Percentiles rank a stretch among this genome's conserved stretches.
Evolutionary conservation across 2,113 vertebrate species (phyloP).

Genomic region (Phodopus roborovskii): DNA sequence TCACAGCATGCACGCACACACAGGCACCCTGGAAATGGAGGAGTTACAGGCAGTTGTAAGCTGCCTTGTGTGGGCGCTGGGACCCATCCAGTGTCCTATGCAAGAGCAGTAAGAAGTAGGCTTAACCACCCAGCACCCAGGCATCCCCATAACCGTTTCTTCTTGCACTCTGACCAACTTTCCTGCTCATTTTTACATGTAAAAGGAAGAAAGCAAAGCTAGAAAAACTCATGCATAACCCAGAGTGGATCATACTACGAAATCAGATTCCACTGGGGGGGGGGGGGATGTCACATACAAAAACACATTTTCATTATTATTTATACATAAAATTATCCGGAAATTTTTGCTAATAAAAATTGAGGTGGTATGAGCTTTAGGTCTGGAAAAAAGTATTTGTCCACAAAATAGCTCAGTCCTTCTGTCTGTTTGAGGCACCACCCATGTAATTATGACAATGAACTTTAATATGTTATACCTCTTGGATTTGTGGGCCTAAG

Average conservation of each 20-base stretch:
- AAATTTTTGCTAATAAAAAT: background rate
- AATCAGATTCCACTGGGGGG: background rate
- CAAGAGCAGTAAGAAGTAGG: background rate
- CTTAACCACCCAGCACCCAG: background rate
- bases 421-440: background rate
- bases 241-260: background rate
- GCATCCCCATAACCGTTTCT: background rate
- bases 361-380: background rate
- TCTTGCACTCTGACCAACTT: background rate
- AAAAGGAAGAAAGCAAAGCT: conserved; percentile 23
- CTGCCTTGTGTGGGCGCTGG: background rate
- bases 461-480: background rate
- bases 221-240: background rate
- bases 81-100: background rate
- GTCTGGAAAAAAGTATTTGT: background rate
- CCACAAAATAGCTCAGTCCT: background rate
- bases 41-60: background rate
- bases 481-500: background rate
- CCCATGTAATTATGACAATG: background rate
- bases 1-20: background rate
- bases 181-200: background rate
- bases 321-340: background rate
- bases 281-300: background rate
- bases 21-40: background rate
- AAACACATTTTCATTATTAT: background rate